Percentiles rank a stretch among this genome's conserved stretches.
These are phyloP conservation scores for Pedetes capensis DNA, from an alignment of 2,113 vertebrate species.

Conservation along the genomic window DNA sequence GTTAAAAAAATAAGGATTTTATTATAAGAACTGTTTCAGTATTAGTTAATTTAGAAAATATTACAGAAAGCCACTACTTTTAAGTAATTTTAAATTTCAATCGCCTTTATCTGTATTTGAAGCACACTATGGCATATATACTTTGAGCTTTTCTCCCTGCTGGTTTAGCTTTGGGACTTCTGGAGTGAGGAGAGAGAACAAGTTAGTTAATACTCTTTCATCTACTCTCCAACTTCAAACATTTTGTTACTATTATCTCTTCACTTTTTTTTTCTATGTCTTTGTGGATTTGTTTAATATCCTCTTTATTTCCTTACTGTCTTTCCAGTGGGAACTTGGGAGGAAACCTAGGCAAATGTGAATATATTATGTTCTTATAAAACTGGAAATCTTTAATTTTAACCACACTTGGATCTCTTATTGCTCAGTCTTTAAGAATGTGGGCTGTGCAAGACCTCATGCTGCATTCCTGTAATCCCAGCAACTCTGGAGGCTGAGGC, in stretches of 20 bases:
- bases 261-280: not conserved
- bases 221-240: not conserved
- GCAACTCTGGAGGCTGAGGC: no score
- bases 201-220: not conserved
- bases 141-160: not conserved
- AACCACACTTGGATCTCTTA: not conserved
- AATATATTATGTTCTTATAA: not conserved
- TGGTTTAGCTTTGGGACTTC: conserved; percentile 7
- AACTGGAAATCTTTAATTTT: not conserved
- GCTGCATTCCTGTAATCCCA: no score
- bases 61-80: not conserved
- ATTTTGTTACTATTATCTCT: not conserved
- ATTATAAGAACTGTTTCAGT: not conserved
- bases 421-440: not conserved
- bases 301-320: not conserved
- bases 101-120: not conserved
- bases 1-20: not conserved
- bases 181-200: not conserved
- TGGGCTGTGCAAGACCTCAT: no score
- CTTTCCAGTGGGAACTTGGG: not conserved
- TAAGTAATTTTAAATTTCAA: conserved; percentile 6
- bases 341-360: not conserved
- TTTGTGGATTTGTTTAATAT: not conserved
- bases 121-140: not conserved
- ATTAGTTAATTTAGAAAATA: conserved; percentile 8